Evolutionary conservation across 2,797 vertebrate species (phyloP), one percentile per base, ranked within the genome.

Genomic region (Schizopygopsis malacanthus): DNA sequence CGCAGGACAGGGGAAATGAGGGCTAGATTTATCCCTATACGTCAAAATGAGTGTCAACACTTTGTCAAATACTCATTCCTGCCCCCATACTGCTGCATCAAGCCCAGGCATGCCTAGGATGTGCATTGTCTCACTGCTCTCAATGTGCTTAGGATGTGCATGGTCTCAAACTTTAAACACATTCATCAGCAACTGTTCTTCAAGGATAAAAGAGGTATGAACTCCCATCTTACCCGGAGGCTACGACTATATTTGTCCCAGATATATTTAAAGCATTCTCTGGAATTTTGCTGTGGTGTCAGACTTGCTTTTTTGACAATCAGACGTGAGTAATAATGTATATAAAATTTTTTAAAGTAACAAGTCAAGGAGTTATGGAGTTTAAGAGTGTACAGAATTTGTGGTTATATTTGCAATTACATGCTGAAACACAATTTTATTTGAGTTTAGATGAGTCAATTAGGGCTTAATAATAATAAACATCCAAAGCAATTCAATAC

Each of bases 11-110:
- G 67, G 77, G 56, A 65, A 80, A 72, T 28, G 76, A 71, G 84
- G 1, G 84, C 47, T 63, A 77, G 82, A 87, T 84, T 61, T 82
- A 88, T 87, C 47, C 43, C 43, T 37, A 6, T 84, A 13, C 82
- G 87, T 90, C 85, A 79, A 73, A 83, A 84, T 84, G 33, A 33
- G 33, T 79, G 70, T 90, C 88, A 89, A 84, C 88, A 79, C 81
- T 71, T 83, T 73, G 87, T 76, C 86, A 87, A 56, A 61, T 37
- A 52, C 39, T 79, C 54, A 79, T 87, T 88, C 84, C 41, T 59
- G 70, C 56, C 83, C 81, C 79, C 67, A 45, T 54, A 33, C 56
- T 9, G 7, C 4, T 12, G 61, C 72, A 75, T 65, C 90, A 56
- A 65, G 88, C 41, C 50, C 87, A 85, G 88, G 25, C 90, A 80